Evolutionary conservation across 2,113 vertebrate species (phyloP).

Genomic region (Lutjanus erythropterus): DNA sequence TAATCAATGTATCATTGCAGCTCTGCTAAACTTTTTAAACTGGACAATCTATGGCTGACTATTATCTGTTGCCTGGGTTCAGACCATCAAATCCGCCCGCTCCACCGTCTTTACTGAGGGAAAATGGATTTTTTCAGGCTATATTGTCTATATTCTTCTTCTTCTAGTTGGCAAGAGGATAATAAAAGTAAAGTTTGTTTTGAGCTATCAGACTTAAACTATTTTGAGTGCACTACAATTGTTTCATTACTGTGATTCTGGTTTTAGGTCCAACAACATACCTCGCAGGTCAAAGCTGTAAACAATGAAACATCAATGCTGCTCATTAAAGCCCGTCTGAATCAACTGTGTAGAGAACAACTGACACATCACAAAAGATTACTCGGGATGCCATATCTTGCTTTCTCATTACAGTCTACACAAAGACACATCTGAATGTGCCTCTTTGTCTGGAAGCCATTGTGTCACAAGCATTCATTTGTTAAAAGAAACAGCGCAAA

Average conservation of each 20-base stretch:
- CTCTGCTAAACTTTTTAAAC: too few relatives aligned
- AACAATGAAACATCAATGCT: background rate
- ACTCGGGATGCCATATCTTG: constrained; percentile 14
- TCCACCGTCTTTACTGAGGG: too few relatives aligned
- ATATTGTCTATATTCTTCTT: too few relatives aligned
- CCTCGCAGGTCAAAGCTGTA: background rate
- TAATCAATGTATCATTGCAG: too few relatives aligned
- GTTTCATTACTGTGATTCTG: background rate
- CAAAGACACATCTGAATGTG: constrained; percentile 43
- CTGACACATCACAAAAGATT: constrained; percentile 26
- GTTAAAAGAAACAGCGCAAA: constrained; percentile 43
- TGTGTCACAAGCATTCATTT: constrained; percentile 57
- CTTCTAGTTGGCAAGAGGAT: background rate
- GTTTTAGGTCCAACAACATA: background rate
- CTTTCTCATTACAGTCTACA: constrained; percentile 50
- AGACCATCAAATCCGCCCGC: too few relatives aligned
- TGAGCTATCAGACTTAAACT: background rate
- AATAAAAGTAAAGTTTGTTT: background rate
- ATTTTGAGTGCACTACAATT: background rate
- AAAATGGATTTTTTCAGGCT: too few relatives aligned
- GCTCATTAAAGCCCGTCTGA: constrained; percentile 27
- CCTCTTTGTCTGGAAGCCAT: constrained; percentile 57
- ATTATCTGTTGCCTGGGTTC: too few relatives aligned
- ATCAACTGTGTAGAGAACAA: constrained; percentile 11
- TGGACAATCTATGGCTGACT: too few relatives aligned